phyloP scores from a whole-genome alignment of 2,797 vertebrate species.

The Hippocampus kuda region DNA sequence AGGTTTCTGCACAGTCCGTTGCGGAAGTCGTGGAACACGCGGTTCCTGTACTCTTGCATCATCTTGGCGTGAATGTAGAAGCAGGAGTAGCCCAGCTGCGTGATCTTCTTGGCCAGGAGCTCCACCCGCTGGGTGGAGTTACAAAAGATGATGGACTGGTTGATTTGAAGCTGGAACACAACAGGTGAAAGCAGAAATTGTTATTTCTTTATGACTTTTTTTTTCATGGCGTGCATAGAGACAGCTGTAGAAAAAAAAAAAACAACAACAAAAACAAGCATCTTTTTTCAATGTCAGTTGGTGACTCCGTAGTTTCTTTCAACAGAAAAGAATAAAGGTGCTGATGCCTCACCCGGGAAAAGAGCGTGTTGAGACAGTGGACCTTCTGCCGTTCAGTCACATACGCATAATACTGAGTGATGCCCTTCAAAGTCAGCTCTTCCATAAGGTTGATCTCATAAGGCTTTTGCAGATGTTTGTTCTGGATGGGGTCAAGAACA shows the following conservation, averaged over 20 bases:
- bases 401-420: slow-evolving; percentile 77
- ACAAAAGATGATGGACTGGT: slow-evolving; percentile 74
- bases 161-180: slow-evolving; percentile 66
- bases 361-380: slow-evolving; percentile 70
- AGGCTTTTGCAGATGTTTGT: slow-evolving; percentile 72
- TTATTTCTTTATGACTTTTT: no score
- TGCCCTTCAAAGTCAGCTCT: slow-evolving; percentile 76
- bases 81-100: slow-evolving; percentile 73
- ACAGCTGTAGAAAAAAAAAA: no score
- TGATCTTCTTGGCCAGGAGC: slow-evolving; percentile 73
- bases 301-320: not conserved
- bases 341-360: slow-evolving; percentile 65
- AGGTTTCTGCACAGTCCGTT: slow-evolving; percentile 75
- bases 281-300: no score
- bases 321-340: not conserved
- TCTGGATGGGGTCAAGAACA: slow-evolving; percentile 37
- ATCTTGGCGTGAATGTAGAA: slow-evolving; percentile 80
- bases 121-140: slow-evolving; percentile 73
- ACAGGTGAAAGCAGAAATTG: not conserved
- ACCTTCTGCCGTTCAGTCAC: slow-evolving; percentile 78
- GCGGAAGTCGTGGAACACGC: slow-evolving; percentile 76
- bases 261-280: not conserved
- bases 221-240: not conserved
- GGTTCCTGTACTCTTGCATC: slow-evolving; percentile 78
- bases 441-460: slow-evolving; percentile 82